These are phyloP conservation scores for Aptenodytes patagonicus DNA, from an alignment of 2,113 vertebrate species.

Conservation along the genomic window DNA sequence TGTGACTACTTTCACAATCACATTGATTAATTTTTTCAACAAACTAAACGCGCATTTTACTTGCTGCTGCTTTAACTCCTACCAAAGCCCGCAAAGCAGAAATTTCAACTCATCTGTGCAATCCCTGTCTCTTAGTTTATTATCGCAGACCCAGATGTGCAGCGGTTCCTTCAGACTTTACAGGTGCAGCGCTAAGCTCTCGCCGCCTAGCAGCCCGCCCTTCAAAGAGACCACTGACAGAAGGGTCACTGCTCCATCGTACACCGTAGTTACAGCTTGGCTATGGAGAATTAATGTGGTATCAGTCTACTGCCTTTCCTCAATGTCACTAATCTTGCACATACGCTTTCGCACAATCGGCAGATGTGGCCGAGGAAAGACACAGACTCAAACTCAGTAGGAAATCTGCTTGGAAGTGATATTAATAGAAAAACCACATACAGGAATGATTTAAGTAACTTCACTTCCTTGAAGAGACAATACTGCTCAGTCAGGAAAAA, in stretches of 20 bases:
- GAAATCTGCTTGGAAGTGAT: constrained; percentile 50
- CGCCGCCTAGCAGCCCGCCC: rapidly evolving
- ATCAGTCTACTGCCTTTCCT: constrained; percentile 6
- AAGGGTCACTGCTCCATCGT: not conserved
- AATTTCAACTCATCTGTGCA: not conserved
- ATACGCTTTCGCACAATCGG: not conserved
- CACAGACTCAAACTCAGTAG: constrained; percentile 17
- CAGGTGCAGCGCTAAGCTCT: not conserved
- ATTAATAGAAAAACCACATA: constrained; percentile 57
- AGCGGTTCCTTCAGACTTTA: not conserved
- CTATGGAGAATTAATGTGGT: rapidly evolving
- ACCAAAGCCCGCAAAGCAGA: not conserved
- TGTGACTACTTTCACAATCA: not conserved
- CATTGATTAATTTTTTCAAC: not conserved
- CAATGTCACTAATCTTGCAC: not conserved
- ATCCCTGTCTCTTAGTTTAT: not conserved
- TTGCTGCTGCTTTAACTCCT: not conserved
- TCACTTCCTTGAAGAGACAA: not conserved
- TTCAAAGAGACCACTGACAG: not conserved
- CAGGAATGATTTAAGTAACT: constrained; percentile 11
- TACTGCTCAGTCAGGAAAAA: not conserved
- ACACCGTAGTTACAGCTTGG: not conserved
- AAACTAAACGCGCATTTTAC: not conserved
- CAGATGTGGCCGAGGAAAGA: constrained; percentile 34
- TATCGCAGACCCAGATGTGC: rapidly evolving